A percentile compares a stretch with the other conserved stretches of the same genome.
These are phyloP conservation scores for Leptoteleia sp. DNA, from an alignment of 1,140 invertebrate species.

Conservation along the genomic window DNA sequence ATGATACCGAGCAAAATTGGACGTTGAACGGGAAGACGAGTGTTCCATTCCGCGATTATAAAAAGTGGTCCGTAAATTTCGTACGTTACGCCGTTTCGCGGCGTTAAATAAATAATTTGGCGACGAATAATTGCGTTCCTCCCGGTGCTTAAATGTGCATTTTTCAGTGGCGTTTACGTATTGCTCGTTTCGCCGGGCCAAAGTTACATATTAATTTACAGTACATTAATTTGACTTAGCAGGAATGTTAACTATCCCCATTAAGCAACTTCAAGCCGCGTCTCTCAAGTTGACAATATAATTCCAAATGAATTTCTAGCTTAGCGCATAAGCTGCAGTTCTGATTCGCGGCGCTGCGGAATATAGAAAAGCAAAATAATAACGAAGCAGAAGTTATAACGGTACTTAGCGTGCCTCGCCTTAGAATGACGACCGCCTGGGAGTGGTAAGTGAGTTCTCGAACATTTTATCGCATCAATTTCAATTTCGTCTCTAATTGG, in stretches of 20 bases:
- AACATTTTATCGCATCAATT: background rate
- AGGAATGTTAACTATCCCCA: conserved; percentile 39
- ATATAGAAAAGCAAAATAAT: conserved; percentile 6
- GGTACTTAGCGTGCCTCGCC: background rate
- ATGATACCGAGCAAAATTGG: too few relatives aligned
- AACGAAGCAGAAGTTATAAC: conserved; percentile 16
- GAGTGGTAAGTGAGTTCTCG: too few relatives aligned
- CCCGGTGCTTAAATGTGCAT: conserved; percentile 2
- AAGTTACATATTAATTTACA: conserved; percentile 49
- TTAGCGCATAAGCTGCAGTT: conserved; percentile 19
- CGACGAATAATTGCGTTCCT: background rate
- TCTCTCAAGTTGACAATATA: conserved; percentile 37
- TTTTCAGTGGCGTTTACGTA: conserved; percentile 18
- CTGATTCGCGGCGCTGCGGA: background rate
- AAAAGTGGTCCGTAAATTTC: too few relatives aligned
- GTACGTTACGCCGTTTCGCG: too few relatives aligned
- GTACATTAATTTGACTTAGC: conserved; percentile 42
- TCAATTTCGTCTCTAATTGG: background rate
- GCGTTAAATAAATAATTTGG: background rate
- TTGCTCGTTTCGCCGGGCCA: conserved; percentile 8
- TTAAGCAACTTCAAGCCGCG: conserved; percentile 14
- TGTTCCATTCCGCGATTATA: too few relatives aligned
- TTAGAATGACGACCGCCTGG: too few relatives aligned
- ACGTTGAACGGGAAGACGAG: too few relatives aligned
- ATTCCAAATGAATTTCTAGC: conserved; percentile 25